Base-by-base conservation (phyloP, 1,140 invertebrate genomes). In the Bombus pascuorum region DNA sequence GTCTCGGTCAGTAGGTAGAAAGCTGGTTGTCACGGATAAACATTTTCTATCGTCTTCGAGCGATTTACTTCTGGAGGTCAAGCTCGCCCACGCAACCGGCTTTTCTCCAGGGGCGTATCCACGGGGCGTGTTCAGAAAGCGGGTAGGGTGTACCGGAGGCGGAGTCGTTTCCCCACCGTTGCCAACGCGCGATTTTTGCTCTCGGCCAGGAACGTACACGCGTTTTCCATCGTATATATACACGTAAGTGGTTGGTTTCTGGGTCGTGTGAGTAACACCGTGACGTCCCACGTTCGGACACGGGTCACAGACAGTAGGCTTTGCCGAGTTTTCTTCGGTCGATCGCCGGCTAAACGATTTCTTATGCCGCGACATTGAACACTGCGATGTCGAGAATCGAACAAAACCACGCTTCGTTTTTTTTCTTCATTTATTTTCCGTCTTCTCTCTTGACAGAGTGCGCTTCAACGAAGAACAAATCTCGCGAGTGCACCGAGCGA, bases 1-100 rank as follows among this genome's bases (percentile, higher is more conserved):
- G 89, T 90, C 80, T 90, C 89, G 89, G 89, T 90, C 88, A 90
- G 89, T 90, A 90, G 89, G 89, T 86, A 88, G 88, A 88, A 89
- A 83, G 72, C 72, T 62, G n/a, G 71, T 37, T 53, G 83, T 44
- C 70, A 37, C 79, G 62, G n/a, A 28, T 47, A 78, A 79, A 70
- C 66, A 73, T 87, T 87, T 87, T 85, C 72, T 71, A 80, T 83
- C 82, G 75, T 87, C 86, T 88, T 74, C 59, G 32, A 82, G 78
- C 81, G 86, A 90, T 82, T 74, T 73, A 77, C 80, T 75, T 83
- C 70, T 71, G 68, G 76, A 83, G 79, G 81, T 86, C 71, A 86
- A 77, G 71, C 72, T 82, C 87, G 66, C 76, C 80, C 76, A 65
- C 81, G 90, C 81, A 90, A 85, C 87, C 80, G 75, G 74, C 73